Evolutionary conservation across 92 coral and sea anemone genomes (phyloP), one percentile per base, ranked within the genome.

Genomic region (Epizoanthus illoricatus): DNA sequence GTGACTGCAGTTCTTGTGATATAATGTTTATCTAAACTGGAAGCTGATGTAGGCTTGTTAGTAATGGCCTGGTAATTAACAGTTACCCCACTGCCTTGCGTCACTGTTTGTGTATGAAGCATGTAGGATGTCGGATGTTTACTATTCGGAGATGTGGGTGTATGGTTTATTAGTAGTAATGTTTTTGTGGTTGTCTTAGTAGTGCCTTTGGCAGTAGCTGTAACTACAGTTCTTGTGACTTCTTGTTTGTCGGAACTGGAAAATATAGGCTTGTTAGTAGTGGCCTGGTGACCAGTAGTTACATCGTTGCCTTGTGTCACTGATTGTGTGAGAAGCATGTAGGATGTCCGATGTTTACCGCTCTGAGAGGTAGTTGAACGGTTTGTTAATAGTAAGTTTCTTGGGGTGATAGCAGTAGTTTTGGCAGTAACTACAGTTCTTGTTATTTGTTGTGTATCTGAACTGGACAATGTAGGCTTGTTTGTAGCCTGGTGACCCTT

Each of bases 381-480:
- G 17, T 56, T 12, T 74, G 67, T 56, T 21, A 60, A 41, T 73
- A 20, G 5, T 20, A 19, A 18, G 24, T 49, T 33, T 49, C 60
- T 73, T 16, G 57, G 13, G 43, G 18, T 20, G 5, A 42, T 73
- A 3, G 40, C 59, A 21, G 63, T 52, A 49, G 17, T 5, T 17
- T n/a, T 7, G 57, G 1, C 41, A 9, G 20, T 73, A 5, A 23
- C 18, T 9, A 54, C 62, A 52, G 28, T 20, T 52, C 28, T 59
- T 73, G 41, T 23, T 47, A 11, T n/a, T 11, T 4, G 5, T 23
- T 73, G 78, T 23, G 54, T n/a, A 45, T 36, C 49, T 13, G 43
- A 18, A 43, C 75, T 71, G 45, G 75, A 43, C 5, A 71, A 12
- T 61, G 69, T 60, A 41, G 57, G 24, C 11, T 61, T 76, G 57